These are phyloP conservation scores for Spatulosminthurus flaviceps DNA, from an alignment of 2,888 invertebrate species.

Conservation along the genomic window DNA sequence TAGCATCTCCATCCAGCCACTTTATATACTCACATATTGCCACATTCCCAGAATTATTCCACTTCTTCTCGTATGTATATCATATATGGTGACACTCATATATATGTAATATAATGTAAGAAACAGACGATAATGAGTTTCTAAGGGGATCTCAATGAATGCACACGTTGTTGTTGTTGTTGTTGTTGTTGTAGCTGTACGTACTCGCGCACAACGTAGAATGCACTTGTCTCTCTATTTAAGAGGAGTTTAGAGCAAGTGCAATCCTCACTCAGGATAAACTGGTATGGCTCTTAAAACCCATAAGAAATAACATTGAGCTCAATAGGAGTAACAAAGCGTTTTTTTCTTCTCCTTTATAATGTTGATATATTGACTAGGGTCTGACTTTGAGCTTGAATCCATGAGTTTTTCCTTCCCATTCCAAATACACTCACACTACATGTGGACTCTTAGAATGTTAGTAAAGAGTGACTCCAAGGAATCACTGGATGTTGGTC, in stretches of 20 bases:
- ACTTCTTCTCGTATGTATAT: too few species aligned
- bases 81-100: too few species aligned
- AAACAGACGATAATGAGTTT: background rate
- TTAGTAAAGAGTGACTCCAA: constrained; percentile 38
- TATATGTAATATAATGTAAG: too few species aligned
- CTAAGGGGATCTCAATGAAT: background rate
- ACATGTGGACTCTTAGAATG: too few species aligned
- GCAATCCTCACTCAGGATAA: background rate
- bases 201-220: background rate
- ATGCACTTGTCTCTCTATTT: constrained; percentile 3
- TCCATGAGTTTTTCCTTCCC: background rate
- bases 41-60: too few species aligned
- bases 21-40: too few species aligned
- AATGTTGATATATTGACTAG: constrained; percentile 7
- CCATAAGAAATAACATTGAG: background rate
- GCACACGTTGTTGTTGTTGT: background rate
- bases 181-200: too few species aligned
- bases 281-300: background rate
- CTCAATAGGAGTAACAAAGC: background rate
- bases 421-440: constrained; percentile 31
- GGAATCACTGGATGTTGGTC: constrained; percentile 35
- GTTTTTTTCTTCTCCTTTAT: background rate
- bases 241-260: background rate
- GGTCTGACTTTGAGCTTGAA: background rate
- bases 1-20: too few species aligned